phyloP scores from a whole-genome alignment of 1,140 invertebrate genomes.

The Neuroterus valhalla region DNA sequence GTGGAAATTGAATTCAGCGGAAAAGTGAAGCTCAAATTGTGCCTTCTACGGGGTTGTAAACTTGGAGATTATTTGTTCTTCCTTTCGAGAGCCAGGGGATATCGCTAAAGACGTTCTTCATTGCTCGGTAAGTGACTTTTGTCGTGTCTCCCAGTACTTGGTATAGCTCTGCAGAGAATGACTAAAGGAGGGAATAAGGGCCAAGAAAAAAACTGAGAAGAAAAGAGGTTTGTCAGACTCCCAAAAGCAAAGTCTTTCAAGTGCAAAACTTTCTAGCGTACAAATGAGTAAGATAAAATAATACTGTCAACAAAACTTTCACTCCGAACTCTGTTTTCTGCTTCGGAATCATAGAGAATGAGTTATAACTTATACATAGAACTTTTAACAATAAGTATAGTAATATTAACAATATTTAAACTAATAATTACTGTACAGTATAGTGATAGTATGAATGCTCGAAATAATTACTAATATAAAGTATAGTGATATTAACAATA shows the following conservation, averaged over 20 bases:
- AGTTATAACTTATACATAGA: no score
- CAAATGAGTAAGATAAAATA: conserved; percentile 59
- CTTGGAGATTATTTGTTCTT: no score
- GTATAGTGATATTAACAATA: no score
- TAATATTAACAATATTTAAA: no score
- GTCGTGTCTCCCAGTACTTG: conserved; percentile 63
- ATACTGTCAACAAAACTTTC: no score
- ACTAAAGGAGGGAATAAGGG: conserved; percentile 42
- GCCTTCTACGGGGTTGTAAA: no score
- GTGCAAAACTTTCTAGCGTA: conserved; percentile 60
- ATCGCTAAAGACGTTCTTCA: conserved; percentile 55
- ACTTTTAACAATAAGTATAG: no score
- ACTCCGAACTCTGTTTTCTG: conserved; percentile 46
- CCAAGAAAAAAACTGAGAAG: conserved; percentile 43
- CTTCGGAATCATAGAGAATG: neutral
- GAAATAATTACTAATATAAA: no score
- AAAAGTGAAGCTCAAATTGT: no score
- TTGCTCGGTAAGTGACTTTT: conserved; percentile 65
- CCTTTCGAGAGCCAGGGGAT: conserved; percentile 47
- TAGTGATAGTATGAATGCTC: no score
- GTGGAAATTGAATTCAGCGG: no score
- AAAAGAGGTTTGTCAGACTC: conserved; percentile 54
- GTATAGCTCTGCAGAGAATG: conserved; percentile 48
- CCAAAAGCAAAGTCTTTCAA: conserved; percentile 56
- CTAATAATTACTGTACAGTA: no score